Evolutionary conservation across 2,797 vertebrate genomes (phyloP), one percentile per base, ranked within the genome.

Genomic region (Thaleichthys pacificus): DNA sequence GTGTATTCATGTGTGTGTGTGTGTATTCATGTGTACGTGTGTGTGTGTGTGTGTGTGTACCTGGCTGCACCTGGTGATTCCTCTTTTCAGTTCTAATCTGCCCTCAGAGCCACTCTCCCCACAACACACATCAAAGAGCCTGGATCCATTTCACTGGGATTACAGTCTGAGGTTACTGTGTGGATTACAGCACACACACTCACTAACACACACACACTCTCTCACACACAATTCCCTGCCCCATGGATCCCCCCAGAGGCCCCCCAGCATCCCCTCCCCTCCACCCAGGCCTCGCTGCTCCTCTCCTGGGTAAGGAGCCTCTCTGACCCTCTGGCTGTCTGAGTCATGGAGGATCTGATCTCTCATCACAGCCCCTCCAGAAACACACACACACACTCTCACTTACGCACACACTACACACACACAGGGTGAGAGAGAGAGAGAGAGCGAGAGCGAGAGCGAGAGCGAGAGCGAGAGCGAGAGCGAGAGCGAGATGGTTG

Each of bases 281-380:
- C 70, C 62, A 70, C 68, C 58, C 66, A 57, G 70, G 75, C 62
- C 73, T 60, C 12, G 0, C 12, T 65, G 64, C 17, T 0, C 68
- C 77, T 51, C 49, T 51, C 49, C 6, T 14, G 49, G 49, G 49
- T 51, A 12, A 17, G 49, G 14, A 14, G 14, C 2, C 75, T 82
- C 82, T 75, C 73, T 60, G 61, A 65, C 71, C 69, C 73, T 80
- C 80, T 69, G 32, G 75, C 15, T 1, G 62, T 64, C 65, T 88
- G 87, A 90, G 63, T 89, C 84, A 86, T 57, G 65, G 66, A 80
- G 75, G 82, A 86, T 85, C 82, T 80, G 75, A 87, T 89, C 83
- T 86, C 54, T 83, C 82, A 77, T 69, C 72, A 51, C 61, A 49
- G 74, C 64, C 68, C 71, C 74, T 66, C 72, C 38, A 66, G 57